Base-by-base conservation (phyloP, 2,797 vertebrate genomes). In the Trematomus bernacchii region DNA sequence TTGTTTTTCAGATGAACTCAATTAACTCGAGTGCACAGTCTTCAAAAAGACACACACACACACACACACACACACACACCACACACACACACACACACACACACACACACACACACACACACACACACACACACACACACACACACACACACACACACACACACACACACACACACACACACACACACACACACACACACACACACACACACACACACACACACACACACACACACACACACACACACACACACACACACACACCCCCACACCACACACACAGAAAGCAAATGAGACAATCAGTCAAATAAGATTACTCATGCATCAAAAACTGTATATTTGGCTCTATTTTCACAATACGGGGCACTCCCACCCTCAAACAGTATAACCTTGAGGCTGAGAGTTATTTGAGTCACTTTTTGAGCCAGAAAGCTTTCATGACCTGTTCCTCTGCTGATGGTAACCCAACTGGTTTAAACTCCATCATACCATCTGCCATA, bases 1-100 rank as follows among this genome's bases (percentile, higher is more conserved):
- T 88, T 90, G 80, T 78, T 87, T 85, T 85, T 69, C 76, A 71
- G 60, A 80, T 89, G 77, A 90, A 88, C 82, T 83, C 77, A 79
- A 85, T 89, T 87, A 91, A 81, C 66, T 85, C 48, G 51, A 60
- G 60, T 43, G 50, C 48, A 77, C 48, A 66, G 69, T 73, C 53
- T 75, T 6, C 46, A 71, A 54, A 80, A 76, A 52, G 37, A 33
- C 1, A 11, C 4, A 16, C 77, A 69, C 23, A 40, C 33, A 66
- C 53, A 16, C 74, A 73, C 23, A 40, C 33, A 69, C 53, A 16
- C 57, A 57, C 59, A 6, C 4, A 37, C 37, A n/a, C n/a, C n/a
- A n/a, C n/a, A n/a, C n/a, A n/a, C n/a, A n/a, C n/a, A n/a, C 16
- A 44, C 21, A 58, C 21, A 2, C n/a, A n/a, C n/a, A n/a, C n/a